Conservation (phyloP, 2,888 invertebrate species). For the Buathra laborator region DNA sequence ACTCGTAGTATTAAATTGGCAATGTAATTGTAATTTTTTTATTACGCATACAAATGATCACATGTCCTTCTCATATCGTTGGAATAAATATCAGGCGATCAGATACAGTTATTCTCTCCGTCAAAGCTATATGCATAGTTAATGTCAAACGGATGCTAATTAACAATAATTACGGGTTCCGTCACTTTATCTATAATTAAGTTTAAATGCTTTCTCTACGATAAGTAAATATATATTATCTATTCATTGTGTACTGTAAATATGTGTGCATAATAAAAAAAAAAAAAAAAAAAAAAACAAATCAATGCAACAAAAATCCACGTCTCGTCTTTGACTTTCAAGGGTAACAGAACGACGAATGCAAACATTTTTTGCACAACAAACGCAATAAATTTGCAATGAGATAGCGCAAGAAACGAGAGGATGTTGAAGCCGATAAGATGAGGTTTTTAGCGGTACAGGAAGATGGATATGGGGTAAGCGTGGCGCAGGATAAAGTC, state of each 20-base stretch:
- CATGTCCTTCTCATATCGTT: neutral
- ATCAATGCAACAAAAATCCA: neutral
- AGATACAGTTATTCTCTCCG: neutral
- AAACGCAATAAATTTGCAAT: constrained; percentile 40
- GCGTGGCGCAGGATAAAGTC: constrained; percentile 78
- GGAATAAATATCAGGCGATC: neutral
- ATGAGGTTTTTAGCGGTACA: constrained; percentile 82
- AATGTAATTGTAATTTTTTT: constrained; percentile 3
- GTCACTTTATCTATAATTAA: too few relatives aligned
- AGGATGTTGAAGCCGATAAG: constrained; percentile 74
- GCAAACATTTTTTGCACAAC: constrained; percentile 2
- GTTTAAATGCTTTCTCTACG: too few relatives aligned
- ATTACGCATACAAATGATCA: neutral
- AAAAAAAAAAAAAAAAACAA: neutral
- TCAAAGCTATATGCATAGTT: too few relatives aligned
- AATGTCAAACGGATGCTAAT: too few relatives aligned
- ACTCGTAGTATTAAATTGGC: neutral
- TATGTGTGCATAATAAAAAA: constrained; percentile 3
- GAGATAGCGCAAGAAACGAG: constrained; percentile 47
- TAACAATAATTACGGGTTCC: too few relatives aligned
- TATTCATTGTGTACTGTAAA: neutral
- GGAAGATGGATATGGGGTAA: constrained; percentile 80
- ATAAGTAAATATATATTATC: neutral
- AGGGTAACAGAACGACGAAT: constrained; percentile 31
- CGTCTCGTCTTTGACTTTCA: constrained; percentile 20